phyloP scores from a whole-genome alignment of 2,888 invertebrate genomes.

The Mactromeris polynyma region DNA sequence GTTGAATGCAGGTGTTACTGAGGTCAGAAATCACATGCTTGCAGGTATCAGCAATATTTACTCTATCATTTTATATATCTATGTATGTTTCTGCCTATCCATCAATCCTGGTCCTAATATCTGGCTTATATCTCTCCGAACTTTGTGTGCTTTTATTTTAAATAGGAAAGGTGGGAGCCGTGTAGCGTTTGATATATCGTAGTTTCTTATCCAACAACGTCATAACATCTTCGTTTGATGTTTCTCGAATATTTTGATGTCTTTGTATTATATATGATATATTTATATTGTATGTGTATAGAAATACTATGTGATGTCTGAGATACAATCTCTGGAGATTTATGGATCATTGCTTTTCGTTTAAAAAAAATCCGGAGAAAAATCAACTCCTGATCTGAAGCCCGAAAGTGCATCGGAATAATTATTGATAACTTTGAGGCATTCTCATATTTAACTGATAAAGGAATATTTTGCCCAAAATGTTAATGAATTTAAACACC shows the following conservation, averaged over 20 bases:
- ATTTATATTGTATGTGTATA: not conserved
- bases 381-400: not conserved
- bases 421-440: not conserved
- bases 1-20: not conserved
- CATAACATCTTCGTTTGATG: conserved; percentile 13
- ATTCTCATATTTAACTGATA: no score
- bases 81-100: conserved; percentile 11
- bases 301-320: not conserved
- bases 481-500: no score
- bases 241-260: conserved; percentile 13
- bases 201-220: conserved; percentile 14
- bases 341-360: not conserved
- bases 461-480: no score
- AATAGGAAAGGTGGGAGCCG: not conserved
- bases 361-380: not conserved
- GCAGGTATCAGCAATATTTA: conserved; percentile 3
- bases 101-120: not conserved
- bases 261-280: conserved; percentile 5
- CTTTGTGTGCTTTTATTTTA: not conserved
- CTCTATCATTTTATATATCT: conserved; percentile 11
- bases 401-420: not conserved
- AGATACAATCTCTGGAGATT: conserved; percentile 5
- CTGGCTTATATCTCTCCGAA: not conserved
- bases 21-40: not conserved
- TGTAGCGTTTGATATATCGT: not conserved